Conservation (phyloP, 2,797 vertebrate species). For the Cynopterus sphinx region DNA sequence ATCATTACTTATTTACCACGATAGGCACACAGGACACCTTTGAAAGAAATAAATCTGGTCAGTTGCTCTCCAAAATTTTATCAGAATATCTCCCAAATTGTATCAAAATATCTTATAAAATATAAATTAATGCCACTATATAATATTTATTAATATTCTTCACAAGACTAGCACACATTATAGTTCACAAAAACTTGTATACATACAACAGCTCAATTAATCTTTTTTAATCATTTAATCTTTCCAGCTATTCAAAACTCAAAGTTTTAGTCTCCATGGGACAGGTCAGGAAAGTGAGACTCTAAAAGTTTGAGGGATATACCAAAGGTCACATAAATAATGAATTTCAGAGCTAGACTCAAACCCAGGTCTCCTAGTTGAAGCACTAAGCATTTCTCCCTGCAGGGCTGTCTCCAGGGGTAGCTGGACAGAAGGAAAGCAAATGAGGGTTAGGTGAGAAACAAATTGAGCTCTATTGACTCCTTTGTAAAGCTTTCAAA, state of each 20-base stretch:
- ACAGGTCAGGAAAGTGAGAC: background rate
- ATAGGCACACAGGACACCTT: conserved; percentile 71
- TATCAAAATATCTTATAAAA: conserved; percentile 61
- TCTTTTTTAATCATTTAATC: background rate
- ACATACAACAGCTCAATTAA: background rate
- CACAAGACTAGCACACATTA: background rate
- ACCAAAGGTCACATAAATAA: conserved; percentile 17
- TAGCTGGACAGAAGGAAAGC: background rate
- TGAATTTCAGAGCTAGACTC: background rate
- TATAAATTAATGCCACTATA: conserved; percentile 64
- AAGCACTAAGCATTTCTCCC: background rate
- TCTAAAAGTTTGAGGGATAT: background rate
- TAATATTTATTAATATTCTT: conserved; percentile 68
- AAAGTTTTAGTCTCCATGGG: background rate
- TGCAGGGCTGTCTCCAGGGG: background rate
- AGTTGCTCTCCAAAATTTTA: conserved; percentile 73
- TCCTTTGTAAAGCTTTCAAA: background rate
- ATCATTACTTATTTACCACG: conserved; percentile 79
- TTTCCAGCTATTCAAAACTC: background rate
- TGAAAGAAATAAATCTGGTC: conserved; percentile 75
- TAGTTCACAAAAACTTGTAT: conserved; percentile 47
- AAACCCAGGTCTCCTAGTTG: background rate
- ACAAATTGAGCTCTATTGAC: background rate
- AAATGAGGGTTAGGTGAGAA: background rate
- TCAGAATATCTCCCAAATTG: conserved; percentile 61